Percentiles rank a stretch among this genome's conserved stretches.
Evolutionary conservation across 2,888 invertebrate species (phyloP).

Genomic region (Drosophila mayaguana): DNA sequence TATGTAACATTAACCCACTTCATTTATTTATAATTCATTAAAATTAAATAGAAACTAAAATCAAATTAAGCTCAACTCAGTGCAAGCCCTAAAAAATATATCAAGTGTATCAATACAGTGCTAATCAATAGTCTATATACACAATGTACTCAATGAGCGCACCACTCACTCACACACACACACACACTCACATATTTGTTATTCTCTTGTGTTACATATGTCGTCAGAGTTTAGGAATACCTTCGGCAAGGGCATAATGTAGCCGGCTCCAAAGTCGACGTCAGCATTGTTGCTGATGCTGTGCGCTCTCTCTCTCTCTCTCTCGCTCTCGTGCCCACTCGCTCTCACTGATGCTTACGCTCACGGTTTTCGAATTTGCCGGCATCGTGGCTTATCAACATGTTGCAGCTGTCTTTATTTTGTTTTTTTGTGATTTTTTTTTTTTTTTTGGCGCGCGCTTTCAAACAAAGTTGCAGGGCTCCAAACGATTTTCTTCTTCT

Average conservation of each 20-base stretch:
- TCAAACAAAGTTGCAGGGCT: conserved; percentile 43
- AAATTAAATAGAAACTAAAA: background rate
- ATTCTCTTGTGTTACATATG: background rate
- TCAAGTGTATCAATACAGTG: background rate
- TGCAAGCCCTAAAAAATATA: background rate
- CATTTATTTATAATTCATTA: background rate
- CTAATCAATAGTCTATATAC: background rate
- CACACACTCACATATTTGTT: background rate
- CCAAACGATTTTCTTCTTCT: background rate
- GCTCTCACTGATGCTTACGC: conserved; percentile 10
- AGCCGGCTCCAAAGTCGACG: conserved; percentile 60
- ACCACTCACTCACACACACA: background rate
- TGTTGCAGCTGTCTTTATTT: conserved; percentile 38
- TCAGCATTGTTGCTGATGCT: conserved; percentile 47
- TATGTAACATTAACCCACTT: too few species aligned
- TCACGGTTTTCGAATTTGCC: conserved; percentile 39
- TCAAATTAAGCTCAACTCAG: background rate
- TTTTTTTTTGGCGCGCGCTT: conserved; percentile 50
- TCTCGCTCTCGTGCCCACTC: conserved; percentile 15
- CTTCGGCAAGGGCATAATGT: conserved; percentile 37
- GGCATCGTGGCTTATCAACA: conserved; percentile 54
- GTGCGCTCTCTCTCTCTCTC: conserved; percentile 17
- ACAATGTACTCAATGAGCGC: background rate
- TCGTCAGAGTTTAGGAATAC: background rate
- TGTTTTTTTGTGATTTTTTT: conserved; percentile 19